Evolutionary conservation across 2,113 vertebrate genomes (phyloP), one percentile per base, ranked within the genome.

Genomic region (Agelaius phoeniceus): DNA sequence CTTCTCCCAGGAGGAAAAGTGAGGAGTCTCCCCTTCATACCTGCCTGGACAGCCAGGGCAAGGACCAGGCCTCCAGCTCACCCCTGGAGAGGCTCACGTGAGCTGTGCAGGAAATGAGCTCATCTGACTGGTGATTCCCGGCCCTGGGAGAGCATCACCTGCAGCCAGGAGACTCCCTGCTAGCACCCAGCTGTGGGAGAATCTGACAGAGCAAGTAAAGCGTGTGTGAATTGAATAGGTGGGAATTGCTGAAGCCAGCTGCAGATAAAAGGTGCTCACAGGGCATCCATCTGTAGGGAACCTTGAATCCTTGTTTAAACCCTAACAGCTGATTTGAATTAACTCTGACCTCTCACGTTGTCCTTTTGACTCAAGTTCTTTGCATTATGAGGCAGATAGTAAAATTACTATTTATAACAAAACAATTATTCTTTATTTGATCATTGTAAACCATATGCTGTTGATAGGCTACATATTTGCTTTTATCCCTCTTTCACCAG

Each of bases 41-140:
- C 22, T 95, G 84, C 24, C 78, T 96, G 48, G 93, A 92, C 43
- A 92, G 33, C 91, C 54, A 96, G 95, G 96, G 85, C 97, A 63
- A 97, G 82, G n/a, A 97, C 95, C 90, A 51, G 71, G 65, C 46
- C 85, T 97, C 52, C 97, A 97, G 78, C 69, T 94, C 77, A 54
- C 84, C n/a, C 48, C 93, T 37, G 94, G 81, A 75, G 94, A 94
- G 71, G 88, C 48, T 28, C 96, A 87, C 4, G 78, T 89, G 93
- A 98, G 33, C 59, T 79, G 76, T 61, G 84, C 93, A 97, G 96
- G 96, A 97, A 98, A 86, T 97, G 94, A 96, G 81, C 94, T 84
- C 97, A 91, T 11, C 41, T 58, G 26, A 12, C 26, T 7, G 55
- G 51, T 23, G n/a, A 90, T 63, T 93, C 94, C 71, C 84, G 89